Evolutionary conservation across 1,140 invertebrate species (phyloP).

Genomic region (Drosophila albomicans): DNA sequence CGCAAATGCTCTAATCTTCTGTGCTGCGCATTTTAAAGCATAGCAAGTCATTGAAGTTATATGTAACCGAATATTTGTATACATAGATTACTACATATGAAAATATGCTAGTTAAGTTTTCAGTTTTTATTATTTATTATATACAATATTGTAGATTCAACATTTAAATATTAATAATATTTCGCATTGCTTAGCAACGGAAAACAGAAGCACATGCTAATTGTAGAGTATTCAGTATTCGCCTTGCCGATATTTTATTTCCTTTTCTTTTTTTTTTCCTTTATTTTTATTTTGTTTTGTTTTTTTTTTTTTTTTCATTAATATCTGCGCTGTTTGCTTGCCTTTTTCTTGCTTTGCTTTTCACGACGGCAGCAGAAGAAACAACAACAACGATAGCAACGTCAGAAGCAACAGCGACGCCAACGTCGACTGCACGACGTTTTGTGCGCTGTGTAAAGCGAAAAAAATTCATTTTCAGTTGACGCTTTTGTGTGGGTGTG

Average conservation of each 20-base stretch:
- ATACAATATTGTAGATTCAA: background rate
- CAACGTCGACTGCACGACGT: conserved; percentile 59
- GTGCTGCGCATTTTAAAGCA: background rate
- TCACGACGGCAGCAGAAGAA: conserved; percentile 42
- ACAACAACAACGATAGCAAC: conserved; percentile 21
- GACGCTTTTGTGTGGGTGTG: conserved; percentile 79
- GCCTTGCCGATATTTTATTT: conserved; percentile 36
- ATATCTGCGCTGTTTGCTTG: conserved; percentile 68
- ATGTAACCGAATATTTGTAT: background rate
- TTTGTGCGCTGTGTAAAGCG: conserved; percentile 71
- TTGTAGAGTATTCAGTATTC: conserved; percentile 54
- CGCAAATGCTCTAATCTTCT: conserved; percentile 27
- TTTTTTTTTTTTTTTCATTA: conserved; percentile 66
- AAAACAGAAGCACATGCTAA: background rate
- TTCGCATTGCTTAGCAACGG: background rate
- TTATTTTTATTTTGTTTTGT: conserved; percentile 69
- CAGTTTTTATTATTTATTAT: background rate
- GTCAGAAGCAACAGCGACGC: conserved; percentile 51
- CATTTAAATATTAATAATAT: background rate
- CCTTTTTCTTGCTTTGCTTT: conserved; percentile 53
- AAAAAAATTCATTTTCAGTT: conserved; percentile 81
- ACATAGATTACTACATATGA: background rate
- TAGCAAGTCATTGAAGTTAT: background rate
- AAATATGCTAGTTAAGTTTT: too few relatives aligned
- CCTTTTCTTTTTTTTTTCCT: conserved; percentile 68